Base-by-base conservation (phyloP, 37 sponge, comb jelly and placozoan species). In the Axinella damicornis region DNA sequence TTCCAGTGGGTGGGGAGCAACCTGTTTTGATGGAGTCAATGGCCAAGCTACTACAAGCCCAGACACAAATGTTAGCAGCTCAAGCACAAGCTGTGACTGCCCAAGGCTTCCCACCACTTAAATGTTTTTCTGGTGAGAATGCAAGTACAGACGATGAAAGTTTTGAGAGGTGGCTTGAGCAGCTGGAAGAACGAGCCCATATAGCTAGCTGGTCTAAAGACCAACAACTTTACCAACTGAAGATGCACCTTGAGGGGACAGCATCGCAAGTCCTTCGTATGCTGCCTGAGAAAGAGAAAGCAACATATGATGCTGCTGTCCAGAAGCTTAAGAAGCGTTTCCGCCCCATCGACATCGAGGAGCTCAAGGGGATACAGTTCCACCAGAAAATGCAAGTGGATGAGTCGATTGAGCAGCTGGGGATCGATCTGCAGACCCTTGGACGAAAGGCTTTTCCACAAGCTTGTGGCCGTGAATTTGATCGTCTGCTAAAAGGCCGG, bases 401-500 rank as follows among this genome's bases (percentile, higher is more conserved):
- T 22, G 25, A 61, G 12, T 27, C 62, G 12, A 35, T 69, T 5
- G 76, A 76, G 35, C 34, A 57, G 37, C 60, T 76, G 32, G 76
- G 76, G 2, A 5, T 76, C 2, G 61, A 31, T 30, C 34, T 76
- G 32, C 58, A 58, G 36, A 12, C 2, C 2, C 60, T 76, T 20
- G 76, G 74, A 18, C 27, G 77, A 5, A 67, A 76, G 36, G 85
- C 84, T 22, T 74, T 84, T 55, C 76, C 67, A 54, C 30, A 30
- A 21, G 65, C 56, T 21, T 11, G 24, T 15, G 68, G 18, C 32
- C 64, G 32, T 19, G 69, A 66, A 24, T 67, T 74, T 57, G 85
- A 76, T 28, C 67, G 76, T 16, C 35, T 84, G 57, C 77, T 76
- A 4, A 76, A 76, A 57, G 76, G 76, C 33, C 20, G 76, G 11